phyloP scores from a whole-genome alignment of 2,797 vertebrate species.

The Rhyacichthys aspro region DNA sequence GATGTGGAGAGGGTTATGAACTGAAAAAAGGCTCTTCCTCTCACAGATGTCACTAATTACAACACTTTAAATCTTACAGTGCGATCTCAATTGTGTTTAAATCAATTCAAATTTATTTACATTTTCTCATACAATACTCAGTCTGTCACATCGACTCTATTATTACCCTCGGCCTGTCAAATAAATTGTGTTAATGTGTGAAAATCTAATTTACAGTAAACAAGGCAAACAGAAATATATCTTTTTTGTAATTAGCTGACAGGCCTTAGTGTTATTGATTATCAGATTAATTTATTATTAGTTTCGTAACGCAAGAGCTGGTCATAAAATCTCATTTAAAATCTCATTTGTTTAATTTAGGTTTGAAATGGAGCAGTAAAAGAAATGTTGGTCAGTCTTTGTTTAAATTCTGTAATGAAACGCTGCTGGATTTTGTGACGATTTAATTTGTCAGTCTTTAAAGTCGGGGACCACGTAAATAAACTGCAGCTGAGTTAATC shows the following conservation, averaged over 20 bases:
- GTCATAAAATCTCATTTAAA: neutral
- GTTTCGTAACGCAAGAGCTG: neutral
- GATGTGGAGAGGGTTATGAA: neutral
- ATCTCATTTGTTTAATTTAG: neutral
- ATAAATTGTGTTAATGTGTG: conserved; percentile 2
- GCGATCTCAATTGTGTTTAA: conserved; percentile 5
- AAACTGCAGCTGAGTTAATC: conserved; percentile 51
- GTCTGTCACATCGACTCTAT: conserved; percentile 10
- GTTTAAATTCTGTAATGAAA: neutral
- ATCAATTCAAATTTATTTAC: neutral
- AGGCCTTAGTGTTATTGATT: neutral
- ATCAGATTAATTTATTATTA: neutral
- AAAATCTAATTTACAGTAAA: conserved; percentile 7
- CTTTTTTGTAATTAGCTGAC: neutral
- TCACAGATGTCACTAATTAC: conserved; percentile 1
- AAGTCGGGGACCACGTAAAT: conserved; percentile 3
- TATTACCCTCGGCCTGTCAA: neutral
- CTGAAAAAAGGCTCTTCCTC: neutral
- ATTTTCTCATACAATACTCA: conserved; percentile 4
- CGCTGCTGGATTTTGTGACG: neutral
- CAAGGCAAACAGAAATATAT: neutral
- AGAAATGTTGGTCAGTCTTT: too few species aligned
- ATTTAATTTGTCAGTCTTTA: too few species aligned
- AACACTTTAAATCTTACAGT: neutral
- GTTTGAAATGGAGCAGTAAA: neutral